phyloP scores from a whole-genome alignment of 2,113 vertebrate genomes.

The Calyptomena viridis region DNA sequence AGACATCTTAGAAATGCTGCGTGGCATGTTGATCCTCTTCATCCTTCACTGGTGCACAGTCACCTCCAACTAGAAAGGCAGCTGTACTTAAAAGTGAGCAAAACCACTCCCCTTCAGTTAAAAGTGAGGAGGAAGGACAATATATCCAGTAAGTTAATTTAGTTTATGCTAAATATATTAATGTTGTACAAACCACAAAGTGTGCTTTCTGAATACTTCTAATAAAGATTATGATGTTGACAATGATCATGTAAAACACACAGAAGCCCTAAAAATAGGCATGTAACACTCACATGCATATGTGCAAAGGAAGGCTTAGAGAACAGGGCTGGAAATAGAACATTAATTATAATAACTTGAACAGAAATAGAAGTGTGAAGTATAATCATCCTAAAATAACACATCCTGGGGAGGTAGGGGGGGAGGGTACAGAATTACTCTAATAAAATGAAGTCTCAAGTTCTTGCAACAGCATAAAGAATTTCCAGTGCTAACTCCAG shows the following conservation, averaged over 20 bases:
- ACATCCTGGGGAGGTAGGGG: not conserved
- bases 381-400: conserved; percentile 9
- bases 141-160: not conserved
- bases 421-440: not conserved
- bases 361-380: not conserved
- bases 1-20: not conserved
- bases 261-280: not conserved
- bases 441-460: not conserved
- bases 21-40: not conserved
- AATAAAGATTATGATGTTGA: not conserved
- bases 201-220: not conserved
- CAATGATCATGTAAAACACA: not conserved
- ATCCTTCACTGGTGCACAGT: not conserved
- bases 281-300: not conserved
- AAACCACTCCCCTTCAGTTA: not conserved
- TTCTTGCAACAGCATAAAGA: not conserved
- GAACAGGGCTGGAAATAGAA: not conserved
- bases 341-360: not conserved
- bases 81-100: not conserved
- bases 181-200: not conserved
- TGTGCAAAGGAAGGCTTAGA: not conserved
- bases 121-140: not conserved
- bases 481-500: not conserved
- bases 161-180: not conserved
- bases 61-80: not conserved